A percentile compares a stretch with the other conserved stretches of the same genome.
phyloP scores from a whole-genome alignment of 2,888 invertebrate genomes.

The Caenorhabditis imperialis region DNA sequence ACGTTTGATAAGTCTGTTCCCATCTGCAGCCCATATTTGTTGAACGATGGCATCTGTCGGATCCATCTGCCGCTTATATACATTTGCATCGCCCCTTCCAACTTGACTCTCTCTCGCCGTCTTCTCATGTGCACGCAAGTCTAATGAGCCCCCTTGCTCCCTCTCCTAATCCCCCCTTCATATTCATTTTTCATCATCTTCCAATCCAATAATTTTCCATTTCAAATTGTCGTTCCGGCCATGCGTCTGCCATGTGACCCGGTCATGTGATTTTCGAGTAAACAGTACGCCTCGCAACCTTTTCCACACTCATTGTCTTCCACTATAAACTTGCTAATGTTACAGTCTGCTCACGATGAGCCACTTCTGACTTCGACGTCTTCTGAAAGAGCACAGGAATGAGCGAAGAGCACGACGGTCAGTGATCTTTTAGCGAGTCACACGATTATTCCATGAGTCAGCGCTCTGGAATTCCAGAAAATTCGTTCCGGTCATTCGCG shows the following conservation, averaged over 20 bases:
- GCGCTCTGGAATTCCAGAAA: too few species aligned
- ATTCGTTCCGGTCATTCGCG: too few species aligned
- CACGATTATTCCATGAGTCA: too few species aligned
- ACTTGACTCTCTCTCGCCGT: not conserved
- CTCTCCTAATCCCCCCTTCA: too few species aligned
- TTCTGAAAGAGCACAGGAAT: slow-evolving; percentile 21
- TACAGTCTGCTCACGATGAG: slow-evolving; percentile 17
- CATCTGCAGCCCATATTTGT: not conserved
- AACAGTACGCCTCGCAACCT: slow-evolving; percentile 33
- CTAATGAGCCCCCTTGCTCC: not conserved
- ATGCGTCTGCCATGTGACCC: slow-evolving; percentile 41
- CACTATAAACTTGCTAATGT: not conserved
- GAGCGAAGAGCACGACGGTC: slow-evolving; percentile 30
- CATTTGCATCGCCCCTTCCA: not conserved
- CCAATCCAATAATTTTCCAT: too few species aligned
- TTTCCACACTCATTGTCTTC: slow-evolving; percentile 7
- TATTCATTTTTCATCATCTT: too few species aligned
- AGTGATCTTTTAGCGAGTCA: slow-evolving; percentile 11
- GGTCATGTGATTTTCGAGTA: slow-evolving; percentile 44
- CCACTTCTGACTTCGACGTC: slow-evolving; percentile 19
- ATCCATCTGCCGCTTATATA: slow-evolving; percentile 9
- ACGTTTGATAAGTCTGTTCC: too few species aligned
- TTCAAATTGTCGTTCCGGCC: too few species aligned
- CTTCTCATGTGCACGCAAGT: slow-evolving; percentile 20
- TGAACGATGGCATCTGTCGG: slow-evolving; percentile 4